Base-by-base conservation (phyloP, 2,797 vertebrate species). In the Hydrolagus colliei region DNA sequence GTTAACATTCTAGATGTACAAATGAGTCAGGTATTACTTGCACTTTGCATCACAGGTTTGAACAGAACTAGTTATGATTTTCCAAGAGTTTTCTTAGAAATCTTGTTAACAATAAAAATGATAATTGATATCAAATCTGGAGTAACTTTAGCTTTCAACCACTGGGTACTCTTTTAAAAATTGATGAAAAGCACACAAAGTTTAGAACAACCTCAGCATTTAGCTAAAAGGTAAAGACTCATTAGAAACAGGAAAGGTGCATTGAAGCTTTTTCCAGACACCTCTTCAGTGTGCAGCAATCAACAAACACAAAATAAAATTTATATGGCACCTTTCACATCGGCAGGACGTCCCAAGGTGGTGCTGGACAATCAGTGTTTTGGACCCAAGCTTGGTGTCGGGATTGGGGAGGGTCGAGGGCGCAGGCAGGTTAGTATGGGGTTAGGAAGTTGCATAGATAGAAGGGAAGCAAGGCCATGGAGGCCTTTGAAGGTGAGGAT, bases 171-270 rank as follows among this genome's bases (percentile, higher is more conserved):
- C 5, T 65, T n/a, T 65, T 80, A 32, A 2, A 67, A 27, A 14
- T 73, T 73, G 73, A 32, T 32, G 9, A 73, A 84, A 84, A 84
- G 63, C 32, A n/a, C 16, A 52, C 3, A 71, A 68, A 71, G 65
- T n/a, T 71, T 41, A 32, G 10, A 82, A 67, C 78, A 35, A 16
- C 35, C 63, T 84, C 27, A 4, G 32, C 27, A 71, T 9, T 18
- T 67, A 71, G 79, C 79, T 84, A 84, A 84, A 84, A 63, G 71
- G 79, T 63, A 67, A 68, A 84, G 32, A 2, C 18, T 63, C 35
- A 67, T 65, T 65, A 82, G 27, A 82, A 82, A 68, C 78, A 82
- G 78, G 78, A 82, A 82, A 82, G 67, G 62, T 65, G 68, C 41
- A 71, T n/a, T 84, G 79, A 71, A 84, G 41, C 27, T 71, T 18